phyloP scores from a whole-genome alignment of 2,888 invertebrate genomes.

The Alsophila aescularia region DNA sequence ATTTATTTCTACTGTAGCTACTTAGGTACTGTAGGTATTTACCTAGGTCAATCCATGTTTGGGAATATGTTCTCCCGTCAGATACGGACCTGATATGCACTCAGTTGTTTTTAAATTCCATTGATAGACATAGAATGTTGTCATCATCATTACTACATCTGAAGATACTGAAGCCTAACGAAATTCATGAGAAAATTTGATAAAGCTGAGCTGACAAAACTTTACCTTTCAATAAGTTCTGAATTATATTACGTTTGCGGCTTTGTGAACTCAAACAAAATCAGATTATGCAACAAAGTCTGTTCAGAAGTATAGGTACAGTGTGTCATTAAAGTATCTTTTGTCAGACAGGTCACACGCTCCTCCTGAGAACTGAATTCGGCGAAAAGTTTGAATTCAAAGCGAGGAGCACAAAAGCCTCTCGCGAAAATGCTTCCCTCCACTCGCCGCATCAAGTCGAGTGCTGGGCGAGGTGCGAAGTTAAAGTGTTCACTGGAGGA shows the following conservation, averaged over 20 bases:
- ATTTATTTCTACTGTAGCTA: not conserved
- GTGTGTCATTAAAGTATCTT: conserved; percentile 29
- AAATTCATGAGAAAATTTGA: not conserved
- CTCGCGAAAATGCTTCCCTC: conserved; percentile 50
- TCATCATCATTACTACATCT: not conserved
- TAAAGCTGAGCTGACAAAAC: conserved; percentile 4
- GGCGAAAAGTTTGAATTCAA: conserved; percentile 52
- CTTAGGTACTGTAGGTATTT: too few species aligned
- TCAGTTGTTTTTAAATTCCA: too few species aligned
- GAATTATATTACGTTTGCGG: conserved; percentile 12
- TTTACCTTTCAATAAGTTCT: conserved; percentile 5
- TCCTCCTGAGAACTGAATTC: conserved; percentile 34
- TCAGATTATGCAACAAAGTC: conserved; percentile 16
- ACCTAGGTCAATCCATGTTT: too few species aligned
- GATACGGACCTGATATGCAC: too few species aligned
- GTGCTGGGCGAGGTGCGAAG: conserved; percentile 62
- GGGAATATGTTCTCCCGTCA: not conserved
- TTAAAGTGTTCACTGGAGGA: conserved; percentile 61
- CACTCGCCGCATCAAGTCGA: conserved; percentile 55
- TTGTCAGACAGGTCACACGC: conserved; percentile 29
- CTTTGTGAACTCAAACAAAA: conserved; percentile 11
- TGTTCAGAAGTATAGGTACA: not conserved
- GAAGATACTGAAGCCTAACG: not conserved
- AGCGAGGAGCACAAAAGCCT: conserved; percentile 53
- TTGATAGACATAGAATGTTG: not conserved